Evolutionary conservation across 1,140 invertebrate species (phyloP).

Genomic region (Oedothorax gibbosus): DNA sequence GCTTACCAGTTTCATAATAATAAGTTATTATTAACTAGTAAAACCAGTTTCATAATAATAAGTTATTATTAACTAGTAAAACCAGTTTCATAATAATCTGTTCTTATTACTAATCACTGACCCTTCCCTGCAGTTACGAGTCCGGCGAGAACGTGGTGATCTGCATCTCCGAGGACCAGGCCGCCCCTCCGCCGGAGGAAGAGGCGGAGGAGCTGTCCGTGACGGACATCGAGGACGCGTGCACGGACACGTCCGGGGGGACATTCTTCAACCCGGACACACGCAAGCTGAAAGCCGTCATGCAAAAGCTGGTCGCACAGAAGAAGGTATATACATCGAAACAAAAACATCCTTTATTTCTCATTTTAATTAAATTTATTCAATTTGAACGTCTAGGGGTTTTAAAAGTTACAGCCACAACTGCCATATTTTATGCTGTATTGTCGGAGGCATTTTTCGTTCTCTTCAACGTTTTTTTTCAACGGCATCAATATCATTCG

Average conservation of each 20-base stretch:
- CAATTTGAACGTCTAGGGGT: too few species aligned
- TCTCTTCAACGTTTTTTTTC: too few species aligned
- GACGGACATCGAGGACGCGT: constrained; percentile 46
- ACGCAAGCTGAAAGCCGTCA: constrained; percentile 35
- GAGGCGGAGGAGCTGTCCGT: neutral
- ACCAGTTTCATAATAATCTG: too few species aligned
- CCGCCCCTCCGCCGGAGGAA: neutral
- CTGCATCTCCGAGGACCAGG: constrained; percentile 8
- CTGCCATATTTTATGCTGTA: too few species aligned
- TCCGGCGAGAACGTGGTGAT: constrained; percentile 36
- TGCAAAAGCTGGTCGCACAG: constrained; percentile 38
- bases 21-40: too few species aligned
- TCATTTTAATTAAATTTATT: neutral
- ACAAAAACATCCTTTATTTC: neutral
- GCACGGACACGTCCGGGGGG: constrained; percentile 3
- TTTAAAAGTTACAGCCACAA: too few species aligned
- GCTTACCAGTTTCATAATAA: too few species aligned
- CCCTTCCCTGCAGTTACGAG: constrained; percentile 33
- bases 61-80: too few species aligned
- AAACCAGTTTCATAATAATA: too few species aligned
- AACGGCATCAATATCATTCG: too few species aligned
- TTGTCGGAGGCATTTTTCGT: too few species aligned
- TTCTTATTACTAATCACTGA: too few species aligned
- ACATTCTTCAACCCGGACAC: constrained; percentile 46
- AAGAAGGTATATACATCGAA: neutral